Conservation (phyloP, 2,797 vertebrate species). For the Diplodus puntazzo region DNA sequence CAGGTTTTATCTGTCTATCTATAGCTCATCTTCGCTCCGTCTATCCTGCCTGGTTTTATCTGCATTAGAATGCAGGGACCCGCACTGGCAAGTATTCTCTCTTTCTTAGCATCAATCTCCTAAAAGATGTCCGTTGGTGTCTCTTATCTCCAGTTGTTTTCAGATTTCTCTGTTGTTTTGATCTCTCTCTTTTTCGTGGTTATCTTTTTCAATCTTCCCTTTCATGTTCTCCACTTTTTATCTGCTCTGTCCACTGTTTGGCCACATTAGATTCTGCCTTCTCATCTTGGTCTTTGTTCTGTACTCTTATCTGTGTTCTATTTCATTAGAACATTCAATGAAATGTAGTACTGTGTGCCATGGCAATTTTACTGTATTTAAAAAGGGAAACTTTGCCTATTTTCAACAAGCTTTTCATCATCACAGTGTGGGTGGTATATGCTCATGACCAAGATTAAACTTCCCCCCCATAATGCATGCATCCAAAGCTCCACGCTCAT, state of each 20-base stretch:
- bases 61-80: conserved; percentile 30
- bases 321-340: conserved; percentile 12
- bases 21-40: conserved; percentile 46
- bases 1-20: conserved; percentile 58
- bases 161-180: conserved; percentile 25
- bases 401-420: neutral
- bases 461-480: neutral
- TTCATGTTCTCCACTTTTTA: conserved; percentile 1
- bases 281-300: conserved; percentile 1
- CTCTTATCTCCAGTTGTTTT: conserved; percentile 33
- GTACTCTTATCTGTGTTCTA: neutral
- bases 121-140: conserved; percentile 17
- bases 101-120: conserved; percentile 35
- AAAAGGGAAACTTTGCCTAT: neutral
- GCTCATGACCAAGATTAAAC: neutral
- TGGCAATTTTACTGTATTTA: neutral
- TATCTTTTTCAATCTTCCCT: conserved; percentile 16
- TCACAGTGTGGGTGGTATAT: neutral
- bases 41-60: conserved; percentile 41
- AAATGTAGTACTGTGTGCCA: neutral
- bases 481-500: neutral
- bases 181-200: conserved; percentile 6
- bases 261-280: conserved; percentile 4
- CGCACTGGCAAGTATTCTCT: conserved; percentile 25
- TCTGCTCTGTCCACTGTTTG: conserved; percentile 7